A percentile compares a stretch with the other conserved stretches of the same genome.
These are phyloP conservation scores for Leguminivora glycinivorella DNA, from an alignment of 1,140 invertebrate species.

Conservation along the genomic window DNA sequence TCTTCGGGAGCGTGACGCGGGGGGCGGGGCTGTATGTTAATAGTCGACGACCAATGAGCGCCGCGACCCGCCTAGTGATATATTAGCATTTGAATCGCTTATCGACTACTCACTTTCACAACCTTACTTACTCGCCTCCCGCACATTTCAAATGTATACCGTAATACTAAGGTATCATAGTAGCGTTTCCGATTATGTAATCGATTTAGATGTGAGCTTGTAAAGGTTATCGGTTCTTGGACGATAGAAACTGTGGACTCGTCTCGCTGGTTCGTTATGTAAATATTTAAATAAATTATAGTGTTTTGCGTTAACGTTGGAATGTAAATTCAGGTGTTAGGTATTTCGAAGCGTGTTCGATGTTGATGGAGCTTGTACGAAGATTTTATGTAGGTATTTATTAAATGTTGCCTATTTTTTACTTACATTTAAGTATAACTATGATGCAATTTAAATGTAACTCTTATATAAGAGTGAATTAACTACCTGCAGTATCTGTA, in stretches of 20 bases:
- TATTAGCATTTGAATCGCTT: constrained; percentile 77
- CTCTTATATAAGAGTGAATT: too few relatives aligned
- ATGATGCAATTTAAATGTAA: background rate
- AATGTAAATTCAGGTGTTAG: constrained; percentile 43
- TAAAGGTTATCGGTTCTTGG: background rate
- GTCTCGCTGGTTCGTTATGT: constrained; percentile 60
- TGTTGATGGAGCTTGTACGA: background rate
- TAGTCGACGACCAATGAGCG: constrained; percentile 66
- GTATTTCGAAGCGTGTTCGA: constrained; percentile 16
- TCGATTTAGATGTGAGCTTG: constrained; percentile 5
- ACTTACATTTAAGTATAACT: background rate
- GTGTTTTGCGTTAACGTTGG: constrained; percentile 42
- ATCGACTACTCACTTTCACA: constrained; percentile 41
- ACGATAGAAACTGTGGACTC: constrained; percentile 46
- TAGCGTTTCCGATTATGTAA: background rate
- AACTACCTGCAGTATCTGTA: too few relatives aligned
- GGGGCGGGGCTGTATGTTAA: constrained; percentile 71
- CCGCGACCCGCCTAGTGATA: constrained; percentile 70
- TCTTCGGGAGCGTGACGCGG: constrained; percentile 65
- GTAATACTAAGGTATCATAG: background rate
- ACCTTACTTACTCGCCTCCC: background rate
- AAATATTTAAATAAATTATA: constrained; percentile 57
- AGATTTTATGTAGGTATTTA: background rate
- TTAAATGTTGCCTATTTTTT: background rate
- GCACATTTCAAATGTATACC: background rate